Conservation (phyloP, 2,113 vertebrate species). For the Eonycteris spelaea region DNA sequence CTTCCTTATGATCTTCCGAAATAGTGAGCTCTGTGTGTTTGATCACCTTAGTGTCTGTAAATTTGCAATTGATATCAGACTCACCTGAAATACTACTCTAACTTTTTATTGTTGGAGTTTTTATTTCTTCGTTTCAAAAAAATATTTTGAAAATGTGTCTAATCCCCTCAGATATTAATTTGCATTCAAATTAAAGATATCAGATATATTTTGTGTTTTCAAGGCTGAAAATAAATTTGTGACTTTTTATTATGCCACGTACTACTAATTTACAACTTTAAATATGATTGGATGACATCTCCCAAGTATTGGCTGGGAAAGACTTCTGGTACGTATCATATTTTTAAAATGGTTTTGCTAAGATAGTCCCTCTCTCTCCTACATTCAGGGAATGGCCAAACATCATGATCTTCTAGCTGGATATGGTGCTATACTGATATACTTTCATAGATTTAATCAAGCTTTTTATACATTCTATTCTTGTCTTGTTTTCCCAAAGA, state of each 20-base stretch:
- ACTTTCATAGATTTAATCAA: not conserved
- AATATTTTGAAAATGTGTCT: not conserved
- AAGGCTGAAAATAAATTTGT: not conserved
- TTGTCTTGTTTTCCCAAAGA: not conserved
- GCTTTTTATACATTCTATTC: not conserved
- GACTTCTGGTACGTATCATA: not conserved
- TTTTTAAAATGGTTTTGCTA: conserved; percentile 2
- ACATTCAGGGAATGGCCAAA: not conserved
- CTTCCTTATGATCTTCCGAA: conserved; percentile 47
- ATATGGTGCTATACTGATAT: not conserved
- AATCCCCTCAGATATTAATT: not conserved
- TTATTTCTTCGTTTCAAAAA: not conserved
- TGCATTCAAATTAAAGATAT: not conserved
- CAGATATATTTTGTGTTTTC: conserved; percentile 9
- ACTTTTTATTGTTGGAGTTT: not conserved
- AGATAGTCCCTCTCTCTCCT: not conserved
- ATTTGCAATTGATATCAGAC: conserved; percentile 13
- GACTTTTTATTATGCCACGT: not conserved
- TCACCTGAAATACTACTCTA: not conserved
- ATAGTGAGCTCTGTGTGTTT: not conserved
- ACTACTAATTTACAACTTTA: not conserved
- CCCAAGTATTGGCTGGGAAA: not conserved
- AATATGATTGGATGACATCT: not conserved
- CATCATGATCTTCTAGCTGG: not conserved
- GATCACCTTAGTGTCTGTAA: not conserved